A percentile compares a stretch with the other conserved stretches of the same genome.
These are phyloP conservation scores for Cotesia typhae DNA, from an alignment of 1,140 invertebrate species.

Conservation along the genomic window DNA sequence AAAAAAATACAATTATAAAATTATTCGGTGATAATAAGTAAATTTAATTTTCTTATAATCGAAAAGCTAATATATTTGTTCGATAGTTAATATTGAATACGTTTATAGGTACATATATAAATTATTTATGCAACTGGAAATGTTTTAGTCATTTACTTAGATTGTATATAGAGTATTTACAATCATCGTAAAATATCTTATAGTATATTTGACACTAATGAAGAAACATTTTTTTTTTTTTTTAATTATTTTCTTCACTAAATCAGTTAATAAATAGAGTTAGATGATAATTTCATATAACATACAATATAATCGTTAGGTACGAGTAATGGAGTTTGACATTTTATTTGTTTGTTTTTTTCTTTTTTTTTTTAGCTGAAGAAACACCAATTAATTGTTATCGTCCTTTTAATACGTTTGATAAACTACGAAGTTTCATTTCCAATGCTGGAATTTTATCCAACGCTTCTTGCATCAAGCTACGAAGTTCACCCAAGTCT, in stretches of 20 bases:
- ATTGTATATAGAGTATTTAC: conserved; percentile 28
- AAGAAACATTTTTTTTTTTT: not conserved
- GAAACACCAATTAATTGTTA: conserved; percentile 55
- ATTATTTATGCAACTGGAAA: too few relatives aligned
- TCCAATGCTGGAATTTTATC: conserved; percentile 51
- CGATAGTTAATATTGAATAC: conserved; percentile 14
- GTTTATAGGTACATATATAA: not conserved
- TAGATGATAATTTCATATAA: conserved; percentile 50
- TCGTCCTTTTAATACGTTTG: conserved; percentile 64
- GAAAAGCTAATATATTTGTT: not conserved
- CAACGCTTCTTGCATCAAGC: conserved; percentile 70
- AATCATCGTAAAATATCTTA: conserved; percentile 20
- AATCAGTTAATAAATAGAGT: conserved; percentile 58
- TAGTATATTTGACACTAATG: conserved; percentile 3
- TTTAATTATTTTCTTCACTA: too few relatives aligned
- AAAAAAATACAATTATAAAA: too few relatives aligned
- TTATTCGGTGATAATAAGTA: too few relatives aligned
- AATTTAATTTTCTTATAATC: too few relatives aligned
- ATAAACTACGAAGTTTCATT: conserved; percentile 54
- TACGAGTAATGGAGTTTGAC: conserved; percentile 24
- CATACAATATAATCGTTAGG: conserved; percentile 38
- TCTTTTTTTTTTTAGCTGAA: conserved; percentile 44
- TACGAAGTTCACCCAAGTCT: conserved; percentile 71
- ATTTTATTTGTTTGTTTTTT: conserved; percentile 1
- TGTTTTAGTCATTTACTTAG: conserved; percentile 19